Conservation (phyloP, 2,888 invertebrate genomes). For the Netelia inedita region DNA sequence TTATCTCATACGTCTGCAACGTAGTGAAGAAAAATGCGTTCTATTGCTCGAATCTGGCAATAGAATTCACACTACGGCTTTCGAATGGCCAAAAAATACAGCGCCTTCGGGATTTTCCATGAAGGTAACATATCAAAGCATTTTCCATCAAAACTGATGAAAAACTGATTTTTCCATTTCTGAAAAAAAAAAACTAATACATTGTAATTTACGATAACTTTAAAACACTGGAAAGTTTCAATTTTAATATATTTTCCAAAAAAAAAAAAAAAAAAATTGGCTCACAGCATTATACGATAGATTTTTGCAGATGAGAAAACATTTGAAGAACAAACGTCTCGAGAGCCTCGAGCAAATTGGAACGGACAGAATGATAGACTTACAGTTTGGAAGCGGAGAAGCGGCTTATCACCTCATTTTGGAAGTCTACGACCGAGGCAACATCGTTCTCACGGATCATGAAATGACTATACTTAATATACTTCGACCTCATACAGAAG, state of each 20-base stretch:
- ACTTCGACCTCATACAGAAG: conserved; percentile 96
- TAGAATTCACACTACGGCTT: conserved; percentile 96
- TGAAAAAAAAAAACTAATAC: too few species aligned
- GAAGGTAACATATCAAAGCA: conserved; percentile 89
- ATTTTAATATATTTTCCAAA: background rate
- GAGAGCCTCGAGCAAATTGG: conserved; percentile 95
- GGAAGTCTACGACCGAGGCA: conserved; percentile 98
- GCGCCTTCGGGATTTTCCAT: conserved; percentile 98
- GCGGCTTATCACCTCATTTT: conserved; percentile 98
- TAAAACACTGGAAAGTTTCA: too few species aligned
- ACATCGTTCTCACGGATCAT: conserved; percentile 96
- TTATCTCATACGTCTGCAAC: conserved; percentile 95
- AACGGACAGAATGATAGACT: conserved; percentile 96
- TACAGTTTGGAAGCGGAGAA: conserved; percentile 97
- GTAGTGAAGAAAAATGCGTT: conserved; percentile 94
- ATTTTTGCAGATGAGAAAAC: conserved; percentile 93
- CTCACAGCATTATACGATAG: background rate
- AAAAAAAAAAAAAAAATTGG: conserved; percentile 9
- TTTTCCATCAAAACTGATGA: background rate
- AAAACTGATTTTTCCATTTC: too few species aligned
- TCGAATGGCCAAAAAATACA: conserved; percentile 99
- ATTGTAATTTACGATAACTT: too few species aligned
- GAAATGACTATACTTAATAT: conserved; percentile 96
- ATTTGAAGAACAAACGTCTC: conserved; percentile 97
- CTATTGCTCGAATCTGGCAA: conserved; percentile 97